Conservation (phyloP, 2,113 vertebrate species). For the Ovis aries region DNA sequence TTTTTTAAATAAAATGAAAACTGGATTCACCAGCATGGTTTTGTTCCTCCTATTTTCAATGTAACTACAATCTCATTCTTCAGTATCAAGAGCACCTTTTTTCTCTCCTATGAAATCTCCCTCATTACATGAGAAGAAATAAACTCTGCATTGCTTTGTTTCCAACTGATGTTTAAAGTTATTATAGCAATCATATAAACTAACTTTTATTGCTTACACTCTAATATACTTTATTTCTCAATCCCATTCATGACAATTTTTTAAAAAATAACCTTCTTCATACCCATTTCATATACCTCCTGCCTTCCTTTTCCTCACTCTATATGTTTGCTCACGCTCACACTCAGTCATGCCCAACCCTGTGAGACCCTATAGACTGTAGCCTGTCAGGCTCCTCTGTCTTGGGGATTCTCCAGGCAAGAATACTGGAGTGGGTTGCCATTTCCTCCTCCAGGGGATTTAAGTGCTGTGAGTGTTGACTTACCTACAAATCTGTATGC, state of each 20-base stretch:
- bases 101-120: background rate
- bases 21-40: background rate
- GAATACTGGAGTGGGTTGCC: background rate
- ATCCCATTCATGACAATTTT: background rate
- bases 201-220: background rate
- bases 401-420: background rate
- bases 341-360: rapidly evolving
- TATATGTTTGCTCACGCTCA: background rate
- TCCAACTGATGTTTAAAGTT: background rate
- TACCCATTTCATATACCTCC: background rate
- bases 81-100: background rate
- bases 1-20: background rate
- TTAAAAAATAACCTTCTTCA: background rate
- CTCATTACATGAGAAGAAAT: background rate
- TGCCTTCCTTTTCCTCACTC: background rate
- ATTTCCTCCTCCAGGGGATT: background rate
- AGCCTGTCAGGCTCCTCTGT: background rate
- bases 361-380: background rate
- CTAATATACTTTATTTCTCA: background rate
- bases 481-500: background rate
- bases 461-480: background rate
- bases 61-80: background rate
- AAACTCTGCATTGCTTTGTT: background rate
- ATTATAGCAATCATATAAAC: background rate
- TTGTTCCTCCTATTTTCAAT: background rate